phyloP scores from a whole-genome alignment of 1,140 invertebrate genomes.

The Papilio polytes region DNA sequence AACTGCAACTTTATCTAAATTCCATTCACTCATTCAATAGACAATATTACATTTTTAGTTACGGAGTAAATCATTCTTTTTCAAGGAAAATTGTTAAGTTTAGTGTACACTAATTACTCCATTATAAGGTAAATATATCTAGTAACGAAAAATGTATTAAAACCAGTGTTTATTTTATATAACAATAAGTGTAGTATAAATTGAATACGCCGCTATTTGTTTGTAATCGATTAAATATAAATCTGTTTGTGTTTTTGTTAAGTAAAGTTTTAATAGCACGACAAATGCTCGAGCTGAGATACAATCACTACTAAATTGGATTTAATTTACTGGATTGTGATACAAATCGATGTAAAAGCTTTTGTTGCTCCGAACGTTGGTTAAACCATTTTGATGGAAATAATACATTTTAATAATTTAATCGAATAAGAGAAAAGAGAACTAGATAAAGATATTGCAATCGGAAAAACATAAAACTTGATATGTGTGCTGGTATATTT shows the following conservation, averaged over 20 bases:
- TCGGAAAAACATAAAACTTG: neutral
- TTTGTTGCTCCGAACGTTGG: neutral
- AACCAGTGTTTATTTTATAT: too few species aligned
- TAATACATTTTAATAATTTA: neutral
- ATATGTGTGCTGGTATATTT: neutral
- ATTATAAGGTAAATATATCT: too few species aligned
- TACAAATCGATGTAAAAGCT: conserved; percentile 7
- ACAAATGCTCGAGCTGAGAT: neutral
- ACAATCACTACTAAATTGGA: neutral
- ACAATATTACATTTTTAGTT: neutral
- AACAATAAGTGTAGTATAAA: neutral
- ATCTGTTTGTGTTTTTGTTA: conserved; percentile 15
- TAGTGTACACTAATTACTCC: too few species aligned
- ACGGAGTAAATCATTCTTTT: neutral
- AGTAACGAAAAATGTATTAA: neutral
- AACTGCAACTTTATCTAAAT: neutral
- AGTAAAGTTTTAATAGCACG: neutral
- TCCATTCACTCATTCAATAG: neutral
- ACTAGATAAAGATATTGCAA: neutral
- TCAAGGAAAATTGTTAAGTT: neutral
- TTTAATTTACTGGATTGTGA: conserved; percentile 4
- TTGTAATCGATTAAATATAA: conserved; percentile 7
- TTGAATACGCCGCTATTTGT: neutral
- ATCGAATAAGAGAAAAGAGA: neutral
- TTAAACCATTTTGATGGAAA: neutral